A percentile compares a stretch with the other conserved stretches of the same genome.
phyloP scores from a whole-genome alignment of 2,888 invertebrate species.

The Ferrisia virgata region DNA sequence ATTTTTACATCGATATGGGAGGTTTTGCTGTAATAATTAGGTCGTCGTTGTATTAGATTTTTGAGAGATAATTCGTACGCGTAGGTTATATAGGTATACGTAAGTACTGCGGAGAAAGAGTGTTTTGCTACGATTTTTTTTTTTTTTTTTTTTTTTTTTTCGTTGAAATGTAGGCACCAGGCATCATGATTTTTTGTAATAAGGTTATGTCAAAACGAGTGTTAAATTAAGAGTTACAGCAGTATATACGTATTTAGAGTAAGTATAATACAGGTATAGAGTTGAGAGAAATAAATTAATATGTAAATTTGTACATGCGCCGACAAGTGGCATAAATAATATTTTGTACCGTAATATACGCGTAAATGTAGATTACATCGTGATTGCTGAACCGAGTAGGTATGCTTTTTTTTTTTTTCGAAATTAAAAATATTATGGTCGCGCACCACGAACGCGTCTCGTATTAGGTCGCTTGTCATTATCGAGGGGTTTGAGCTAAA shows the following conservation, averaged over 20 bases:
- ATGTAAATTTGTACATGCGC: not conserved
- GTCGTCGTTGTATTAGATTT: not conserved
- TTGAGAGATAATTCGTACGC: too few relatives aligned
- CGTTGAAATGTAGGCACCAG: not conserved
- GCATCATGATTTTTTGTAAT: not conserved
- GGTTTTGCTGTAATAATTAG: not conserved
- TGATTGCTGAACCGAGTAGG: not conserved
- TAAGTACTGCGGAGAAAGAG: too few relatives aligned
- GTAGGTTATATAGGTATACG: too few relatives aligned
- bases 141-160: not conserved
- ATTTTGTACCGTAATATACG: constrained; percentile 2
- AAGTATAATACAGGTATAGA: too few relatives aligned
- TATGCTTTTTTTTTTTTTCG: not conserved
- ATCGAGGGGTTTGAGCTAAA: not conserved
- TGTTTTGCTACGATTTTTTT: not conserved
- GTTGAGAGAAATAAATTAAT: not conserved
- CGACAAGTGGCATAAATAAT: constrained; percentile 16
- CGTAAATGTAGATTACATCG: constrained; percentile 11
- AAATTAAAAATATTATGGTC: constrained; percentile 1
- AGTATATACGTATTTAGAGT: not conserved
- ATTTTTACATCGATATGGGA: not conserved
- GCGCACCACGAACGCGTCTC: not conserved
- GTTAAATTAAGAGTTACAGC: constrained; percentile 15
- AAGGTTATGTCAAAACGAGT: constrained; percentile 16
- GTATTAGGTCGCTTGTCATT: constrained; percentile 21